These are phyloP conservation scores for Cathartes aura DNA, from an alignment of 2,113 vertebrate species.

Conservation along the genomic window DNA sequence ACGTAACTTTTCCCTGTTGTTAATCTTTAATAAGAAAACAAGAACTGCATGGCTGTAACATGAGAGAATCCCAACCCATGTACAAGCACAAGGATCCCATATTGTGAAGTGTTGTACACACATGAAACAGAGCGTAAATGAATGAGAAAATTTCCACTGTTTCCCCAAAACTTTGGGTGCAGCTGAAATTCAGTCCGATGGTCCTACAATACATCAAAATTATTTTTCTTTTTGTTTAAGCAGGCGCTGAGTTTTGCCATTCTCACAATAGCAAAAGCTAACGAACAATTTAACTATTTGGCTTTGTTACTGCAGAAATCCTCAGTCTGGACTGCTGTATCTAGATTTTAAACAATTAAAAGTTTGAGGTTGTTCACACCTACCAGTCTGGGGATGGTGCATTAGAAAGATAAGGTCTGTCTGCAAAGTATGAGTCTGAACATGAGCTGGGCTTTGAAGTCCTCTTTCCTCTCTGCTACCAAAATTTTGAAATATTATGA, in stretches of 20 bases:
- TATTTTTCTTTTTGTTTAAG: not conserved
- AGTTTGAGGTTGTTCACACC: not conserved
- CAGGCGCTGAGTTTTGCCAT: not conserved
- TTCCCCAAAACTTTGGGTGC: not conserved
- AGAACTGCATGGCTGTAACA: not conserved
- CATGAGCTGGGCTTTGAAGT: not conserved
- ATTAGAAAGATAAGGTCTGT: constrained; percentile 1
- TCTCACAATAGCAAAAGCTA: not conserved
- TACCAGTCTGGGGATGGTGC: not conserved
- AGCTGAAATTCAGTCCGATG: not conserved
- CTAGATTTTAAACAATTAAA: not conserved
- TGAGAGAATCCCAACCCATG: not conserved
- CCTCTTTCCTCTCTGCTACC: not conserved
- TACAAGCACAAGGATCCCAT: not conserved
- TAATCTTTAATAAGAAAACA: not conserved
- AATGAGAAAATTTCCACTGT: not conserved
- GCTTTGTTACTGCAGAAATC: not conserved
- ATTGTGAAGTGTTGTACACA: not conserved
- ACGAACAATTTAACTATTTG: not conserved
- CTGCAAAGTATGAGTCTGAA: constrained; percentile 11
- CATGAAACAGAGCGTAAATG: not conserved
- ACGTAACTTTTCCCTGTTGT: not conserved
- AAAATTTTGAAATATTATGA: not conserved
- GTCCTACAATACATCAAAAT: not conserved
- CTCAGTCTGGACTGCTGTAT: not conserved